These are phyloP conservation scores for Tupaia chinensis DNA, from an alignment of 2,113 vertebrate genomes.

Conservation along the genomic window DNA sequence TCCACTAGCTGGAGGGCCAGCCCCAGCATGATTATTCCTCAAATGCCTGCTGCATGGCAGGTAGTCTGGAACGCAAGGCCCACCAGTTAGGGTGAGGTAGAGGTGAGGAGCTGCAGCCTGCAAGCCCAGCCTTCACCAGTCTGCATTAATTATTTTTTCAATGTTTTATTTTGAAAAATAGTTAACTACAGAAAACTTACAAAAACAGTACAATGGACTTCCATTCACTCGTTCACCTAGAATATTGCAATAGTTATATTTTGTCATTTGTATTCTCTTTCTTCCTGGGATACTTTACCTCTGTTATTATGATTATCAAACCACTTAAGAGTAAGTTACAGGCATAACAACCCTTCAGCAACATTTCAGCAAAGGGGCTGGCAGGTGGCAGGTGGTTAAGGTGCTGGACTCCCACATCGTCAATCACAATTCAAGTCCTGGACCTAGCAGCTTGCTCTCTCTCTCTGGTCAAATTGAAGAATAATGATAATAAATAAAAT, in stretches of 20 bases:
- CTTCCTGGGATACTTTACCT: not conserved
- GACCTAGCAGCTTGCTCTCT: too few relatives aligned
- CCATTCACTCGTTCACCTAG: not conserved
- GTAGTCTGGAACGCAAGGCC: too few relatives aligned
- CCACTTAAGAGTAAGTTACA: not conserved
- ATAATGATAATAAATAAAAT: too few relatives aligned
- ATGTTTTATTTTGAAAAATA: not conserved
- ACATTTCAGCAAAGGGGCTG: not conserved
- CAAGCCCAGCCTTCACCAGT: accelerated
- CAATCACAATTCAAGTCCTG: too few relatives aligned
- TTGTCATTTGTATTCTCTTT: not conserved
- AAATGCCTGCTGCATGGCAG: not conserved
- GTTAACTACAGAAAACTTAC: too few relatives aligned
- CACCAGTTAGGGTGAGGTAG: not conserved
- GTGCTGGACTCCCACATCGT: too few relatives aligned
- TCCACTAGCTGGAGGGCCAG: too few relatives aligned
- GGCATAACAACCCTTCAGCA: not conserved
- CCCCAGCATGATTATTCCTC: not conserved
- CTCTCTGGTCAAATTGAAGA: too few relatives aligned
- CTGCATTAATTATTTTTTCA: not conserved
- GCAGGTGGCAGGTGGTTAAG: too few relatives aligned
- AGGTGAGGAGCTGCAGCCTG: too few relatives aligned
- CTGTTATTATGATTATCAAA: too few relatives aligned
- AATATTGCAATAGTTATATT: not conserved
- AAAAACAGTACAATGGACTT: not conserved